phyloP scores from a whole-genome alignment of 1,140 invertebrate species.

The Zaprionus nigranus region DNA sequence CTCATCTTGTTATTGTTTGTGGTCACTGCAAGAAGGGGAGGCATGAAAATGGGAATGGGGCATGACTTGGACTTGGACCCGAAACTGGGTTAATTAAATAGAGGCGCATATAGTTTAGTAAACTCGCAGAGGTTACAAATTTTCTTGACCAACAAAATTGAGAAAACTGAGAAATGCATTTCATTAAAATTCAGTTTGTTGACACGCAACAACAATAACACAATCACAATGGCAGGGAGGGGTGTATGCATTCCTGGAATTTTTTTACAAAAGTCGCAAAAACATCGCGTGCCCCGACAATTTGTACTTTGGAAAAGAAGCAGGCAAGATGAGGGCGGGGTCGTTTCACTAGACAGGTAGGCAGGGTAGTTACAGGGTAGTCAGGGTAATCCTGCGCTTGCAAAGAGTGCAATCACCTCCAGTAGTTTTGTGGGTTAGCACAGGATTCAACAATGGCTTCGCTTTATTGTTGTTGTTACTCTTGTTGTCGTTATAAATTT shows the following conservation, averaged over 20 bases:
- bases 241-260: slow-evolving; percentile 25
- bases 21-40: background rate
- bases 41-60: background rate
- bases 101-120: background rate
- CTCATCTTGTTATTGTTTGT: slow-evolving; percentile 26
- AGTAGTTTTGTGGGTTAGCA: slow-evolving; percentile 62
- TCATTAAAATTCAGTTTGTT: slow-evolving; percentile 32
- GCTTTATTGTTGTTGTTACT: slow-evolving; percentile 33
- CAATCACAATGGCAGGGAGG: background rate
- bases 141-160: slow-evolving; percentile 4
- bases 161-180: slow-evolving; percentile 39
- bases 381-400: slow-evolving; percentile 5
- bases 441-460: slow-evolving; percentile 32
- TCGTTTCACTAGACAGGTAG: background rate
- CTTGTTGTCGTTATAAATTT: slow-evolving; percentile 62
- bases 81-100: slow-evolving; percentile 43
- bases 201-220: slow-evolving; percentile 36
- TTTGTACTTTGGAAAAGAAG: background rate
- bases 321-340: background rate
- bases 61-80: background rate
- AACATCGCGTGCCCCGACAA: slow-evolving; percentile 38
- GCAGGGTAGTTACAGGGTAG: background rate
- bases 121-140: background rate
- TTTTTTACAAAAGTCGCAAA: slow-evolving; percentile 20
- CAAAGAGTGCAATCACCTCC: slow-evolving; percentile 64